phyloP scores from a whole-genome alignment of 2,888 invertebrate genomes.

The Drosophila robusta region DNA sequence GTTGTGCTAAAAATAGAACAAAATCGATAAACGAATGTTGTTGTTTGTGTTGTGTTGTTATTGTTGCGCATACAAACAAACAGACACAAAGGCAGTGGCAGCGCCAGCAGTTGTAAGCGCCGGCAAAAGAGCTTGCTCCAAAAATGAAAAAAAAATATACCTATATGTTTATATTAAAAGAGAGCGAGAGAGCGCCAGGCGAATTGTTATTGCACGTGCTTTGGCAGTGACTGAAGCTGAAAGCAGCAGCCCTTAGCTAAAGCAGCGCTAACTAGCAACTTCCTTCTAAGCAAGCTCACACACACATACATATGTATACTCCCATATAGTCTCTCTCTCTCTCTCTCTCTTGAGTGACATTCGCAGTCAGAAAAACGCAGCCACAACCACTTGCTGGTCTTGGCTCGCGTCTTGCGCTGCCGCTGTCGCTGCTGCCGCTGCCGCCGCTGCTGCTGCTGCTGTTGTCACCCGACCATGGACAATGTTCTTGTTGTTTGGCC shows the following conservation, averaged over 20 bases:
- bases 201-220: conserved; percentile 62
- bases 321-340: neutral
- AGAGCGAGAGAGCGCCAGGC: conserved; percentile 14
- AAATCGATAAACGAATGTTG: conserved; percentile 83
- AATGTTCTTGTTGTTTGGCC: conserved; percentile 60
- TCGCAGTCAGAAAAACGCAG: conserved; percentile 16
- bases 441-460: conserved; percentile 5
- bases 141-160: neutral
- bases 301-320: neutral
- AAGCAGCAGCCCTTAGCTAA: conserved; percentile 26
- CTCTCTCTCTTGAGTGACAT: conserved; percentile 12
- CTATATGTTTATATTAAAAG: neutral
- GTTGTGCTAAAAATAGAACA: conserved; percentile 82
- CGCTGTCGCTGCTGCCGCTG: neutral
- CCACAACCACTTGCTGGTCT: conserved; percentile 53
- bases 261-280: conserved; percentile 17
- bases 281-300: conserved; percentile 8
- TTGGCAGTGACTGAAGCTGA: conserved; percentile 56
- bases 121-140: conserved; percentile 42
- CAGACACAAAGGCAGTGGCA: conserved; percentile 39
- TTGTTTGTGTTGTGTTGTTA: conserved; percentile 34
- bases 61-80: conserved; percentile 60
- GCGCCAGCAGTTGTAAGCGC: conserved; percentile 24
- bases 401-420: conserved; percentile 20
- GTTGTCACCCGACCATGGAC: conserved; percentile 64